Evolutionary conservation across 2,113 vertebrate genomes (phyloP).

Genomic region (Tachysurus fulvidraco): DNA sequence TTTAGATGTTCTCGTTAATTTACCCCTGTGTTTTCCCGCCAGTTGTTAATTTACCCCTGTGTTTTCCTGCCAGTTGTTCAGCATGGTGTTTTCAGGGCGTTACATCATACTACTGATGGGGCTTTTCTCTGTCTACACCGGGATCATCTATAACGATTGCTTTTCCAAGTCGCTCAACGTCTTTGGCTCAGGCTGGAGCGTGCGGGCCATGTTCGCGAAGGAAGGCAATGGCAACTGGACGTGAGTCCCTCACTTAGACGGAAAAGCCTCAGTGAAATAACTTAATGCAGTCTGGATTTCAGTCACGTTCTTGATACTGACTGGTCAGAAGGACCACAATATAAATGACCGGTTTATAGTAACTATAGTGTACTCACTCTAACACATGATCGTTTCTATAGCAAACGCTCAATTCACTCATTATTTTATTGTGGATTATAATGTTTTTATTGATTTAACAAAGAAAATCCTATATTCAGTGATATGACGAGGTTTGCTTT

Average conservation of each 20-base stretch:
- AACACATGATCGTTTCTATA: neutral
- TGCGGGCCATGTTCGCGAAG: slow-evolving; percentile 86
- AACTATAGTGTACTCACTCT: neutral
- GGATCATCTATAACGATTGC: slow-evolving; percentile 98
- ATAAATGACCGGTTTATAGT: neutral
- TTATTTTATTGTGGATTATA: neutral
- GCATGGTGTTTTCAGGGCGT: slow-evolving; percentile 89
- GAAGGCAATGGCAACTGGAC: slow-evolving; percentile 80
- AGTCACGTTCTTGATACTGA: neutral
- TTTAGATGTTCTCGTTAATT: slow-evolving; percentile 1
- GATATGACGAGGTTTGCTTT: neutral
- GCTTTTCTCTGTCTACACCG: slow-evolving; percentile 93
- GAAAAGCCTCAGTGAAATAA: neutral
- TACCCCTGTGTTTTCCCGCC: neutral
- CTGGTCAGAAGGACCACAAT: neutral
- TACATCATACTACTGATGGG: slow-evolving; percentile 98
- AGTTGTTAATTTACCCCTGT: slow-evolving; percentile 73
- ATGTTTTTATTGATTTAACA: neutral
- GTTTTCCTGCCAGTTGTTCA: slow-evolving; percentile 82
- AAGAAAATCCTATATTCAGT: neutral
- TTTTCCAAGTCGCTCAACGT: slow-evolving; percentile 96
- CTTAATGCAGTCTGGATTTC: neutral
- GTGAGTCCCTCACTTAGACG: slow-evolving; percentile 74
- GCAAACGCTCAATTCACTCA: neutral
- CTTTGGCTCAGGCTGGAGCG: slow-evolving; percentile 94